Base-by-base conservation (phyloP, 2,797 vertebrate species). In the Brachyrhaphis roseni region DNA sequence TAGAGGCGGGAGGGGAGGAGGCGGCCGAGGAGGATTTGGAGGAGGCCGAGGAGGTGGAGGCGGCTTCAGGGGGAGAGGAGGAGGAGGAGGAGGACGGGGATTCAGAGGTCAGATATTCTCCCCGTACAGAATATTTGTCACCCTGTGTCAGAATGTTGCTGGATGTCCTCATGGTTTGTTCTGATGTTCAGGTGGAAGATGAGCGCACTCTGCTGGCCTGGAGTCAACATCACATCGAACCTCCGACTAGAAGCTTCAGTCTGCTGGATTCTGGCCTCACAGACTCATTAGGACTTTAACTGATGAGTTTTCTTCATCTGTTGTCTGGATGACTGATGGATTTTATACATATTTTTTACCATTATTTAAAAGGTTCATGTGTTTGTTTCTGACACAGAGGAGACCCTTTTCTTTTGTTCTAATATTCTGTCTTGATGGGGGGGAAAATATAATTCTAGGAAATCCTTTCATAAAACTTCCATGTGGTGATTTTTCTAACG, bases 1-100 rank as follows among this genome's bases (percentile, higher is more conserved):
- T 2, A 94, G 97, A 89, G 97, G 97, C 4, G 97, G 97, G 47
- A 91, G 97, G 82, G 97, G 97, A 36, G 95, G 97, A 64, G 92
- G 92, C 0, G 91, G 91, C 5, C 95, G 97, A 7, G 96, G 97
- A 85, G 95, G 97, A 79, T 96, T 96, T 85, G 95, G 97, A 51
- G 95, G 97, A 0, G 93, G 97, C 1, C 91, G 84, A 0, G 90
- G 81, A 7, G 91, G 89, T 7, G 87, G 97, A 8, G 86, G 96
- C 28, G 95, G 96, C 72, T 98, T 98, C 90, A 95, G 97, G 88
- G 97, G 90, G 89, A 79, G 93, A 86, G 92, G 93, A 85, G 92
- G 57, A 28, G 92, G 57, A 28, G 92, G 96, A 2, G 97, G 96
- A 0, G 95, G 96, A 74, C 95, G 97, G 82, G 96, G 98, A 85